Base-by-base conservation (phyloP, 2,888 invertebrate genomes). In the Orthonevra nobilis region DNA sequence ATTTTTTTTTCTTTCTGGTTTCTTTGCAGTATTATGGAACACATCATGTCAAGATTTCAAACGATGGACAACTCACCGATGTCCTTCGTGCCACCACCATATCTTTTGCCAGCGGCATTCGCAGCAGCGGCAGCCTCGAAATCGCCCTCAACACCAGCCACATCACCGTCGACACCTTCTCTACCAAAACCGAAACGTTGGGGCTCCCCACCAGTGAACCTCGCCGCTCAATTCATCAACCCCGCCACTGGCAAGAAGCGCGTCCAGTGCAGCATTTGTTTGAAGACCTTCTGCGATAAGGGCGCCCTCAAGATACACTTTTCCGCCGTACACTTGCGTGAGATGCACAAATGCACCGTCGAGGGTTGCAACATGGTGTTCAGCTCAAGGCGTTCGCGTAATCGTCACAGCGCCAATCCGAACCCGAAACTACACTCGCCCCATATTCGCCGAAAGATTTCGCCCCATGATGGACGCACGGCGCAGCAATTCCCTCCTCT, bases 281-380 rank as follows among this genome's bases (percentile, higher is more conserved):
- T 97, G 82, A 99, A 99, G 89, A 98, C 98, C 70, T 99, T 99
- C 90, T 99, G 99, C 92, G 99, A 99, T 90, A 99, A 99, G 90
- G 98, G 98, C 81, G 98, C 99, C 38, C 91, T 99, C 60, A 99
- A 99, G 91, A 99, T 99, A 60, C 99, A 99, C 89, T 98, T 98
- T 89, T 97, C 97, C 72, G 99, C 99, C 14, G 98, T 99, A 79
- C 99, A 99, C 88, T 90, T 98, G 84, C 93, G 97, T 56, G 98
- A 99, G 90, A 98, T 98, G 98, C 99, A 99, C 90, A 97, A 96
- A 90, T 99, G 99, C 90, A 97, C 98, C 10, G 97, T 99, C 46
- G 96, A 96, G 86, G 98, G 98, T 32, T 98, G 98, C 90, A 97
- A 96, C 85, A 98, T 98, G 96, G 97, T 97, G 94, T 98, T 98